phyloP scores from a whole-genome alignment of 2,888 invertebrate species.

The Heliconius ethilla region DNA sequence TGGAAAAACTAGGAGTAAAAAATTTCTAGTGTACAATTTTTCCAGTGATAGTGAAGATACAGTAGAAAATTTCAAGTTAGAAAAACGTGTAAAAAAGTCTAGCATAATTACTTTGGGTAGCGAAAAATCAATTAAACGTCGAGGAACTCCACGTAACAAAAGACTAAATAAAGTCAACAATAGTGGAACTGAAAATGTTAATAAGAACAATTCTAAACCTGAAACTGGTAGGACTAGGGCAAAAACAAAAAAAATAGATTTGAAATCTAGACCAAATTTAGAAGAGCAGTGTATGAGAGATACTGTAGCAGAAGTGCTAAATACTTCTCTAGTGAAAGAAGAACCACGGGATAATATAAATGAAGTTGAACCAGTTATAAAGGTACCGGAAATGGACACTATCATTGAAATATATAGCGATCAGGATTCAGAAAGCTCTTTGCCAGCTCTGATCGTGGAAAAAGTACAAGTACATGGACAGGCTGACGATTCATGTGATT shows the following conservation, averaged over 20 bases:
- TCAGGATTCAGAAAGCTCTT: constrained; percentile 62
- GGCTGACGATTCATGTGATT: constrained; percentile 53
- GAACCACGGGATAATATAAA: constrained; percentile 35
- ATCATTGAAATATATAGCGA: constrained; percentile 44
- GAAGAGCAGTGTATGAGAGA: constrained; percentile 67
- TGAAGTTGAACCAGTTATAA: constrained; percentile 49
- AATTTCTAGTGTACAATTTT: constrained; percentile 62
- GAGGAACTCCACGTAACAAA: background rate
- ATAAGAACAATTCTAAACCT: constrained; percentile 42
- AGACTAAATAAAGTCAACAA: constrained; percentile 14
- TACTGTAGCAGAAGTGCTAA: constrained; percentile 51
- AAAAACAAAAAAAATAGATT: constrained; percentile 40
- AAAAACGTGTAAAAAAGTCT: constrained; percentile 1
- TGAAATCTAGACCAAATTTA: constrained; percentile 47
- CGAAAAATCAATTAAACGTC: background rate
- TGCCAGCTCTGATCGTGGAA: constrained; percentile 68
- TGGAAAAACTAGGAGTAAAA: constrained; percentile 48
- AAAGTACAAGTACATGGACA: constrained; percentile 46
- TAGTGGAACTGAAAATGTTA: constrained; percentile 12
- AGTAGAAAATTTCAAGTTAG: constrained; percentile 54
- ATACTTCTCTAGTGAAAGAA: constrained; percentile 58
- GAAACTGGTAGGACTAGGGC: constrained; percentile 31
- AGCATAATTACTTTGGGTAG: constrained; percentile 39
- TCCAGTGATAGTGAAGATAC: constrained; percentile 70
- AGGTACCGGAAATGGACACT: constrained; percentile 57